Evolutionary conservation across 1,140 invertebrate species (phyloP), one percentile per base, ranked within the genome.

Genomic region (Drosophila kanapiae): DNA sequence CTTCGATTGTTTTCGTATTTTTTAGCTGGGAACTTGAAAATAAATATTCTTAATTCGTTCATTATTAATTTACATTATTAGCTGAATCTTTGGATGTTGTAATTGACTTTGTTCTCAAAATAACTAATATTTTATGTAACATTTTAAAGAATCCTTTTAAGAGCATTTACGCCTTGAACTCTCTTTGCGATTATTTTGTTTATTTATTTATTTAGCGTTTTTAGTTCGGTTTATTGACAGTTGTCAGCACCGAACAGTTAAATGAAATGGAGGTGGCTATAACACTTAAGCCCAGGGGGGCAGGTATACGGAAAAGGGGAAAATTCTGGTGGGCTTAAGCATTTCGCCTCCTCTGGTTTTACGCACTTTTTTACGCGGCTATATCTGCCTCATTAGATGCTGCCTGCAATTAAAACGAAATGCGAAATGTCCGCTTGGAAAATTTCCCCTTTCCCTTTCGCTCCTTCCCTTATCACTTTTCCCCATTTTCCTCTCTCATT

Each of bases 381-480:
- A 40, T 76, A 82, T 68, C 68, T 79, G 80, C 75, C 80, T 79
- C 75, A 82, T 82, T 82, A 82, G 80, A 78, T 45, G 67, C 75
- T 56, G 63, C 51, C 58, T 31, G 57, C 69, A 72, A 72, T 72
- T 72, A 72, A 72, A 71, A 71, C 69, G 69, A 67, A 61, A 64
- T 47, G 65, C 42, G 29, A 58, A 70, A 71, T 72, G 69, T 59
- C 62, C 23, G 38, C 54, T 40, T 9, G 23, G 48, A 29, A 71
- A 71, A 48, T 49, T 47, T 10, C 13, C 51, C 23, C 48, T 27
- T 2, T 23, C n/a, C 42, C 16, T 27, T 23, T 23, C 1, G 9
- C 13, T 14, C 35, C 43, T 51, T 13, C 10, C 16, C 8, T 48
- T 33, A 31, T 37, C 33, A 35, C 60, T 16, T 27, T 47, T 37